Evolutionary conservation across 2,888 invertebrate species (phyloP), one percentile per base, ranked within the genome.

Genomic region (Trachelus troglodyta): DNA sequence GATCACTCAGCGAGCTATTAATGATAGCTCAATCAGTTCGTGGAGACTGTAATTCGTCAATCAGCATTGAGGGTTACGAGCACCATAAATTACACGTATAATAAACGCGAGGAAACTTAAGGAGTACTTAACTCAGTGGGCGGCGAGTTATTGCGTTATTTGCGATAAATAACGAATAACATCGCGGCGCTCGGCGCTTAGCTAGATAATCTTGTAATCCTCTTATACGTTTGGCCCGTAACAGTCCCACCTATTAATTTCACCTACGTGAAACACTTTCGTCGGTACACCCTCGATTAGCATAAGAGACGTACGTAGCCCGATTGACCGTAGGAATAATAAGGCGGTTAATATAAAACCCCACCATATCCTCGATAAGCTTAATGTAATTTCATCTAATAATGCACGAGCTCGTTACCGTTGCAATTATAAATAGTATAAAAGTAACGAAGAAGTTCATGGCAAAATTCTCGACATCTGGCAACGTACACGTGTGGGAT

Each of bases 111-210:
- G 40, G 40, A 56, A 56, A 56, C 40, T 23, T 23, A 33, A 71
- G 33, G 71, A 33, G 33, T 71, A 71, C 71, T 71, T 71, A 71
- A 33, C 71, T 75, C 37, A 69, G 82, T 81, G 81, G 81, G 83
- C 80, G 81, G 9, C 76, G 79, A 82, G 34, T 80, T 78, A 82
- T 81, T 75, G 74, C 80, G 69, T 79, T 75, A 74, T 74, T 40
- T 34, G 78, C 73, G 75, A 76, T 79, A 74, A 71, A 76, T 79
- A 69, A 80, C 35, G 33, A 79, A 79, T 71, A 76, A 77, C 35
- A 71, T 34, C 40, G 40, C 40, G 40, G 40, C 76, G 76, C 69
- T 77, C 76, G 74, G 73, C 78, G 69, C 76, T 56, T 68, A 37
- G 75, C 71, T 33, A 33, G 30, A 76, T 77, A 76, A 80, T 79